Conservation (phyloP, 2,888 invertebrate genomes). For the Drosophila paucipuncta region DNA sequence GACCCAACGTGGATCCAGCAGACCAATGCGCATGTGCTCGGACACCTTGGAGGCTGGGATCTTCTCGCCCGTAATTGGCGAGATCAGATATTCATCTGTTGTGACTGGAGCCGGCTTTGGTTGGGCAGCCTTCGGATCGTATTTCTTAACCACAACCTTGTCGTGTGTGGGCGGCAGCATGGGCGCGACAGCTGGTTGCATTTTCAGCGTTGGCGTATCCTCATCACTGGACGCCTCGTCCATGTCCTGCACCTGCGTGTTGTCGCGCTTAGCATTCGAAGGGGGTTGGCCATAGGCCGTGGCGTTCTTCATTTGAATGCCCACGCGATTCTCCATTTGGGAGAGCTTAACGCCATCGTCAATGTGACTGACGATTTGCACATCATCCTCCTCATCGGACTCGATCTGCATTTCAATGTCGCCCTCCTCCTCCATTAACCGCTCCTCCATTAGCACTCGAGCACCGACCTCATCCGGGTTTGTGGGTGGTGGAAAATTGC, state of each 20-base stretch:
- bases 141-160: constrained; percentile 97
- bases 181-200: constrained; percentile 86
- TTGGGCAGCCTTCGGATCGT: constrained; percentile 95
- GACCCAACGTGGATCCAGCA: constrained; percentile 98
- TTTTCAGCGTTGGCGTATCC: constrained; percentile 86
- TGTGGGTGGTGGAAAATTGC: constrained; percentile 98
- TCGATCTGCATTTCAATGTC: constrained; percentile 96
- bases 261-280: constrained; percentile 85
- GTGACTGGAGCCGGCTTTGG: constrained; percentile 88
- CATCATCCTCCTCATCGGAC: constrained; percentile 90
- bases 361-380: constrained; percentile 37
- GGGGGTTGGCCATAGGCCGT: constrained; percentile 83
- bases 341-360: constrained; percentile 86
- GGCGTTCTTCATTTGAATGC: constrained; percentile 85
- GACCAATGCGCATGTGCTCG: constrained; percentile 98
- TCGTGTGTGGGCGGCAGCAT: constrained; percentile 95
- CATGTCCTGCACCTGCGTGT: constrained; percentile 93
- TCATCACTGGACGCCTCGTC: constrained; percentile 94
- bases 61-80: constrained; percentile 98
- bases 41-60: constrained; percentile 98
- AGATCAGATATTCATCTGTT: constrained; percentile 96
- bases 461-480: constrained; percentile 99
- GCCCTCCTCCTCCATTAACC: constrained; percentile 91
- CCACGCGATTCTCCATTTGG: constrained; percentile 88
- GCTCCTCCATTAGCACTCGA: constrained; percentile 94